These are phyloP conservation scores for Neoitamus cyanurus DNA, from an alignment of 2,888 invertebrate genomes.

Conservation along the genomic window DNA sequence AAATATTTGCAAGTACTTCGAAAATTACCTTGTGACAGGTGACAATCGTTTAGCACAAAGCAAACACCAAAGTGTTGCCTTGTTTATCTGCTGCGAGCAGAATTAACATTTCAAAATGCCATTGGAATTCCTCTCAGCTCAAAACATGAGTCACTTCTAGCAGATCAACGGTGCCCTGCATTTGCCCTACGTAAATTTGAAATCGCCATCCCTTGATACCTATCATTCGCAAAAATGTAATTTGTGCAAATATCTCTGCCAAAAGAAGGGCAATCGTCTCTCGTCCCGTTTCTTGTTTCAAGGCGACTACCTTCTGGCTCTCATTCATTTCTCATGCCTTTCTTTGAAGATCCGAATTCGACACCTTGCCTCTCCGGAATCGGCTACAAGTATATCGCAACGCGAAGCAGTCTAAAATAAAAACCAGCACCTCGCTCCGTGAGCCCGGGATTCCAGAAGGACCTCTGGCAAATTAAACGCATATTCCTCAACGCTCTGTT, in stretches of 20 bases:
- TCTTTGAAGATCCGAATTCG: background rate
- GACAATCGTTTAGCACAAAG: slow-evolving; percentile 29
- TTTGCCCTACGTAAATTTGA: background rate
- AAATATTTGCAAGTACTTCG: slow-evolving; percentile 31
- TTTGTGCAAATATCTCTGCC: background rate
- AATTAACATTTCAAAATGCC: slow-evolving; percentile 18
- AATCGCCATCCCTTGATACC: background rate
- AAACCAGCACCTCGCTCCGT: background rate
- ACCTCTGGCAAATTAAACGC: background rate
- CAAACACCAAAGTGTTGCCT: slow-evolving; percentile 37
- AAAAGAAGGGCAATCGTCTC: background rate
- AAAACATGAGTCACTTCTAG: background rate
- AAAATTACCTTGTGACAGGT: slow-evolving; percentile 41
- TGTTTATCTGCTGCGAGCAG: slow-evolving; percentile 3
- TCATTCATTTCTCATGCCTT: slow-evolving; percentile 4
- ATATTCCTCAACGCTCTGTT: background rate
- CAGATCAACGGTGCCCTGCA: background rate
- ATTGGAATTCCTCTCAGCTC: background rate
- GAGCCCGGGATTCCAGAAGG: background rate
- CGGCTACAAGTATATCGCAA: slow-evolving; percentile 33
- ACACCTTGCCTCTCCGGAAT: slow-evolving; percentile 4
- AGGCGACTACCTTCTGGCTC: background rate
- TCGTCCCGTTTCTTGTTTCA: slow-evolving; percentile 11
- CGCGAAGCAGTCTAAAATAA: background rate
- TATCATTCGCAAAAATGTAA: background rate